Base-by-base conservation (phyloP, 2,797 vertebrate species). In the Coendou prehensilis region DNA sequence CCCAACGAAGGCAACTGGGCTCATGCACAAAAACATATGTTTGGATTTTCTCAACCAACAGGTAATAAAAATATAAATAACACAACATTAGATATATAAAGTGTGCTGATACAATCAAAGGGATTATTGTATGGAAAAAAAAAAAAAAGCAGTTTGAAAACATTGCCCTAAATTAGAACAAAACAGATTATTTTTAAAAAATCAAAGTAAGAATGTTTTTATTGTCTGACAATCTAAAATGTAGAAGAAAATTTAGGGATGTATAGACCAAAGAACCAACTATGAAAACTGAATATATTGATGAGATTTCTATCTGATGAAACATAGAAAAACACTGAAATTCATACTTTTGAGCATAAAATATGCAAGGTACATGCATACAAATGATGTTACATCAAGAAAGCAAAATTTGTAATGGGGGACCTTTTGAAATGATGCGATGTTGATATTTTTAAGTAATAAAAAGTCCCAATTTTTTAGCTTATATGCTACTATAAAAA, bases 261-360 rank as follows among this genome's bases (percentile, higher is more conserved):
- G 78, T 52, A 22, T 41, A 85, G 37, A 61, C 17, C 22, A 92
- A 82, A 93, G 63, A 87, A 73, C 13, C 45, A 86, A 84, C 15
- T 52, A 69, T 50, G 2, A 76, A 92, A 95, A 88, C 15, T n/a
- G 50, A 82, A 47, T 89, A 95, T 26, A 85, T 6, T 82, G 11
- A 3, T 47, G 5, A 52, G 10, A 26, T 6, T 64, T 47, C 23
- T 79, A 54, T 28, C 41, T 73, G 18, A 89, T 81, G 80, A 79
- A 95, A 89, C 64, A 89, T 18, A 61, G 23, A 11, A 17, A 95
- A 89, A 84, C 30, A 94, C 18, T 79, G 5, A 84, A 87, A 90
- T 54, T 69, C 81, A 52, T 45, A n/a, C 67, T 76, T 91, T 94
- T 92, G 52, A 89, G 20, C 59, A 54, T 30, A 85, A 81, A 96